phyloP scores from a whole-genome alignment of 2,113 vertebrate genomes.

The Shinisaurus crocodilurus region DNA sequence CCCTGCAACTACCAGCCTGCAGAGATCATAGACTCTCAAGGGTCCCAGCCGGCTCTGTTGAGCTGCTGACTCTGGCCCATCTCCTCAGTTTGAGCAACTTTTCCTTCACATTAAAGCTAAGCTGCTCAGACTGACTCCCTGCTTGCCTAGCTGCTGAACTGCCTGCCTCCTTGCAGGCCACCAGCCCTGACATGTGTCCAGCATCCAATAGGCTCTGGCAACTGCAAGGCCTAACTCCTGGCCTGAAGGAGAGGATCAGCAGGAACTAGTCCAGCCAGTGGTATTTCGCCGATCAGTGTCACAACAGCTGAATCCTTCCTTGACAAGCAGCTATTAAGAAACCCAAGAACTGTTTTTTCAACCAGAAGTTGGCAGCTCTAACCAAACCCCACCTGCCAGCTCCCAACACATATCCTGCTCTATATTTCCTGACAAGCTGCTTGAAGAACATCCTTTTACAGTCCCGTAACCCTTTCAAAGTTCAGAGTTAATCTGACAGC shows the following conservation, averaged over 20 bases:
- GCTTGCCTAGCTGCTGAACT: not conserved
- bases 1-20: not conserved
- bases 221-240: not conserved
- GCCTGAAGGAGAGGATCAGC: not conserved
- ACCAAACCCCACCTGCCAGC: slow-evolving; percentile 2
- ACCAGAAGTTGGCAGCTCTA: not conserved
- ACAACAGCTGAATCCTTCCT: not conserved
- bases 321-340: slow-evolving; percentile 20
- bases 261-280: not conserved
- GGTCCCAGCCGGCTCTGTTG: not conserved
- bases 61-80: not conserved
- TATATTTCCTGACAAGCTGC: slow-evolving; percentile 10
- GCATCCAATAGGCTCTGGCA: not conserved
- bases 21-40: not conserved
- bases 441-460: slow-evolving; percentile 11
- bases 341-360: not conserved
- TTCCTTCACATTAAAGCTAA: not conserved
- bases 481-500: slow-evolving; percentile 14
- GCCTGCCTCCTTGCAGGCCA: not conserved
- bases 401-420: not conserved
- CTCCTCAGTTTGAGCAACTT: not conserved
- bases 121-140: not conserved
- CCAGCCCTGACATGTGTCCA: not conserved
- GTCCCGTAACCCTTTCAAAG: not conserved
- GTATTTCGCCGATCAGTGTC: not conserved